Conservation (phyloP, 2,888 invertebrate species). For the Leucophenga montana region DNA sequence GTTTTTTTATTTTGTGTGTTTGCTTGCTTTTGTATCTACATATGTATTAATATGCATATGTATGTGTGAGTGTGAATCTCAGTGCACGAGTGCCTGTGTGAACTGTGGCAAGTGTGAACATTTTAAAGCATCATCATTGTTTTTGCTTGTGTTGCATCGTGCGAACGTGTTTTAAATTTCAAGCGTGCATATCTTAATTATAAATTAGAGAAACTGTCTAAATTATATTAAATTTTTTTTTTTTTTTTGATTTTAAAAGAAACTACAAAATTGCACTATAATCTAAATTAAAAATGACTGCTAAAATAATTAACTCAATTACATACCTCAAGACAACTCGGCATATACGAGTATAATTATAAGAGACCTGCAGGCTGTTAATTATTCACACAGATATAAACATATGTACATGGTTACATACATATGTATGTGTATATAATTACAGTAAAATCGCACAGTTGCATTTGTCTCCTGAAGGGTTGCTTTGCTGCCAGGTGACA, state of each 20-base stretch:
- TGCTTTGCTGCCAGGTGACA: background rate
- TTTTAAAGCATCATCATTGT: background rate
- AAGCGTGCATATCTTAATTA: too few species aligned
- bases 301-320: too few species aligned
- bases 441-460: background rate
- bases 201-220: too few species aligned
- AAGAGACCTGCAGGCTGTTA: slow-evolving; percentile 56
- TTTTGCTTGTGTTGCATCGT: background rate
- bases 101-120: slow-evolving; percentile 9
- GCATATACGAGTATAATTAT: slow-evolving; percentile 29
- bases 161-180: slow-evolving; percentile 7
- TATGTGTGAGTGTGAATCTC: too few species aligned
- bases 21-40: too few species aligned
- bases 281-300: too few species aligned
- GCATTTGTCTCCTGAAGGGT: slow-evolving; percentile 6
- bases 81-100: slow-evolving; percentile 23
- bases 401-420: slow-evolving; percentile 17
- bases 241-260: too few species aligned
- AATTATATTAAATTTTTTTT: too few species aligned
- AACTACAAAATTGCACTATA: too few species aligned
- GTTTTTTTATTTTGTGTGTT: too few species aligned
- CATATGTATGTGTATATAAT: slow-evolving; percentile 10
- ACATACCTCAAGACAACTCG: background rate
- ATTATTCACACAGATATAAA: slow-evolving; percentile 31
- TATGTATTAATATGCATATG: too few species aligned